phyloP scores from a whole-genome alignment of 2,888 invertebrate genomes.

The Chouioia cunea region DNA sequence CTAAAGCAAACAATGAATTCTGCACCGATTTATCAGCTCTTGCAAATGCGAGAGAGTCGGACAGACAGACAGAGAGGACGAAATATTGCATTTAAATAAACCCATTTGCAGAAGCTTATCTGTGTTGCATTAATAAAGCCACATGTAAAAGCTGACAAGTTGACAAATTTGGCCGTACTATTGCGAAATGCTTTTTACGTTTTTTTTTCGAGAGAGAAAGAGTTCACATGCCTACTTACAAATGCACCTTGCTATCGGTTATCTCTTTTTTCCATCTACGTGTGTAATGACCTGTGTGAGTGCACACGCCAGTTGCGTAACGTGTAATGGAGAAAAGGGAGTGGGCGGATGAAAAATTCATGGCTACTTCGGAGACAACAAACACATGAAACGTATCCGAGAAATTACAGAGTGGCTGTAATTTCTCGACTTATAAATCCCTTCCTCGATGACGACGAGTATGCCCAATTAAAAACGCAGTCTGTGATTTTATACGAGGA shows the following conservation, averaged over 20 bases:
- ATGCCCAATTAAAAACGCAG: no score
- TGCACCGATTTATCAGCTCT: no score
- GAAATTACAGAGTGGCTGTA: no score
- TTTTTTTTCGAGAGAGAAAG: no score
- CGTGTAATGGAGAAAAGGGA: neutral
- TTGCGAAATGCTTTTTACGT: conserved; percentile 16
- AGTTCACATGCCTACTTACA: neutral
- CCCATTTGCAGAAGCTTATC: conserved; percentile 17
- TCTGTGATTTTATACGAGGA: no score
- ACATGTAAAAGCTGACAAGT: conserved; percentile 8
- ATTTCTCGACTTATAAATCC: no score
- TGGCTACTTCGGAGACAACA: no score
- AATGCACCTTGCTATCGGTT: neutral
- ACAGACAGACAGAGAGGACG: neutral
- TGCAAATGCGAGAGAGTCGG: no score
- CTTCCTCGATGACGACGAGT: no score
- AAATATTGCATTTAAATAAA: conserved; percentile 6
- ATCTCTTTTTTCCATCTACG: conserved; percentile 28
- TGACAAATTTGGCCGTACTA: conserved; percentile 17
- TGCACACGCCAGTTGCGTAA: no score
- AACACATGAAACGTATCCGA: no score
- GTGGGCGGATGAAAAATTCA: conserved; percentile 3
- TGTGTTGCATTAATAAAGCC: conserved; percentile 18
- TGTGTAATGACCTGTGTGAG: neutral
- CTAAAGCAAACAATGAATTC: no score